Evolutionary conservation across 2,888 invertebrate genomes (phyloP).

Genomic region (Cataglyphis rosenhaueri): DNA sequence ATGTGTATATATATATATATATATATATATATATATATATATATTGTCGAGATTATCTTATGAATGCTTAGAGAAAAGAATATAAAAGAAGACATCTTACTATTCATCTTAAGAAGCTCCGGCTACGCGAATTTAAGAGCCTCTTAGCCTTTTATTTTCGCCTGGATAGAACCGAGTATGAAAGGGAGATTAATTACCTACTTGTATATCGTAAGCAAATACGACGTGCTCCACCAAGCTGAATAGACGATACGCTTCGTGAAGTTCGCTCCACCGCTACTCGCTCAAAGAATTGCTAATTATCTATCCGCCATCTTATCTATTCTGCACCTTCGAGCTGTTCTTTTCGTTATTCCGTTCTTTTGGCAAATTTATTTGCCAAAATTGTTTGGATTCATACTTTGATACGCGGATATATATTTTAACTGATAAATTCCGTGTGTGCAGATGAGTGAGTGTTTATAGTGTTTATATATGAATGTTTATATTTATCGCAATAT

Average conservation of each 20-base stretch:
- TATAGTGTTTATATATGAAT: too few species aligned
- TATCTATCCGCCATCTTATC: slow-evolving; percentile 63
- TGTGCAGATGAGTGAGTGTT: neutral
- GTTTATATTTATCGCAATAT: slow-evolving; percentile 14
- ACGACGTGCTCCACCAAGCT: slow-evolving; percentile 63
- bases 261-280: slow-evolving; percentile 62
- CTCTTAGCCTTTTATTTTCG: slow-evolving; percentile 56
- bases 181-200: slow-evolving; percentile 78
- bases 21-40: neutral
- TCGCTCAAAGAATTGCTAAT: slow-evolving; percentile 76
- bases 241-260: slow-evolving; percentile 63
- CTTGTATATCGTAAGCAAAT: slow-evolving; percentile 76
- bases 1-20: too few species aligned
- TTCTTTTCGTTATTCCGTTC: slow-evolving; percentile 9
- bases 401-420: slow-evolving; percentile 5
- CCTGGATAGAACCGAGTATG: slow-evolving; percentile 62
- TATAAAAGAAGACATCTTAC: slow-evolving; percentile 15
- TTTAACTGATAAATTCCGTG: neutral
- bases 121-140: slow-evolving; percentile 42
- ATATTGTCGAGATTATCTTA: slow-evolving; percentile 19
- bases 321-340: neutral
- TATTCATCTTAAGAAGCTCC: slow-evolving; percentile 31
- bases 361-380: slow-evolving; percentile 5
- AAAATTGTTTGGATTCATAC: slow-evolving; percentile 15
- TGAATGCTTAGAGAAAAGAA: slow-evolving; percentile 7